phyloP scores from a whole-genome alignment of 2,113 vertebrate species.

The Dryoscopus gambensis region DNA sequence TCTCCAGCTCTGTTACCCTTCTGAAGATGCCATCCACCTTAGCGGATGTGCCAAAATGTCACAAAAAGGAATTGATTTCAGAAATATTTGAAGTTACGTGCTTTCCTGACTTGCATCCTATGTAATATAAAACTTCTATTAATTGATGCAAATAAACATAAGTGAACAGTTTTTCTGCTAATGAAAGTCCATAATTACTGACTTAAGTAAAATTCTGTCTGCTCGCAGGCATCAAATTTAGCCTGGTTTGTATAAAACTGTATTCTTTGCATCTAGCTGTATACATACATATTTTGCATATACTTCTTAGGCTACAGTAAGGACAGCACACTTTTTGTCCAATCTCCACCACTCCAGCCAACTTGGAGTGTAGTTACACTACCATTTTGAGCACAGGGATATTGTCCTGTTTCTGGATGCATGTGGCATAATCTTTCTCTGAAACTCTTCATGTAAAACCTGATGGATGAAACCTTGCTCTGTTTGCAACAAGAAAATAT shows the following conservation, averaged over 20 bases:
- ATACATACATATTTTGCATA: not conserved
- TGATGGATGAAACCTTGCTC: not conserved
- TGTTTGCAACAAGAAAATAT: not conserved
- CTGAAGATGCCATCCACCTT: not conserved
- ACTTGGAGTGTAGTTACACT: not conserved
- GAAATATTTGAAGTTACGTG: not conserved
- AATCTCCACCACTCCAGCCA: not conserved
- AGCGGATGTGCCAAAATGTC: not conserved
- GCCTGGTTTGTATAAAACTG: not conserved
- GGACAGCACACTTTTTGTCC: not conserved
- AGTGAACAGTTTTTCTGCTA: not conserved
- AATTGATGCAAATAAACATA: not conserved
- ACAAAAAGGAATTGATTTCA: not conserved
- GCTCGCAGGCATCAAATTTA: not conserved
- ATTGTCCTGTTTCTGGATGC: not conserved
- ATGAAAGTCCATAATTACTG: not conserved
- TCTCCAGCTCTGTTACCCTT: not conserved
- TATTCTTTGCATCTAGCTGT: not conserved
- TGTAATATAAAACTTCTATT: not conserved
- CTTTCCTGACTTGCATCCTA: not conserved
- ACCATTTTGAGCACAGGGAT: not conserved
- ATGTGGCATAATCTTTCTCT: not conserved
- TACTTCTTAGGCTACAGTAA: not conserved
- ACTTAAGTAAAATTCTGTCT: not conserved
- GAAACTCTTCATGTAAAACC: not conserved